Evolutionary conservation across 2,888 invertebrate genomes (phyloP).

Genomic region (Tetanocera ferruginea): DNA sequence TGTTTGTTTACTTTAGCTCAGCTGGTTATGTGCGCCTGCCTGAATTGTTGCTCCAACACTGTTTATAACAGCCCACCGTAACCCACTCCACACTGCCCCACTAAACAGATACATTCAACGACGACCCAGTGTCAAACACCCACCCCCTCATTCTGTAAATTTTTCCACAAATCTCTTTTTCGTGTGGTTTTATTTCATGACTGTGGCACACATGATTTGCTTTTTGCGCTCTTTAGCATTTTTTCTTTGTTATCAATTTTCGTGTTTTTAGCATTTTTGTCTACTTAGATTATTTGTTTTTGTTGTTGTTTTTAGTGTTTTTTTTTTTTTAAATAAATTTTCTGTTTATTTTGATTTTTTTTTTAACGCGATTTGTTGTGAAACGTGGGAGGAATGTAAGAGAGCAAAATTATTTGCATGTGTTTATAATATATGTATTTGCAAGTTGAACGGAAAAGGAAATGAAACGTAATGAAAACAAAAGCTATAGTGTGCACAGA

Average conservation of each 20-base stretch:
- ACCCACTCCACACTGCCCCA: neutral
- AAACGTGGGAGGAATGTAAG: neutral
- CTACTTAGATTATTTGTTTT: conserved; percentile 16
- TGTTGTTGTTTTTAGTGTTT: conserved; percentile 20
- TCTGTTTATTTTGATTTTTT: neutral
- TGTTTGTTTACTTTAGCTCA: conserved; percentile 45
- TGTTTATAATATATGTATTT: neutral
- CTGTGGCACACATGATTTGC: conserved; percentile 18
- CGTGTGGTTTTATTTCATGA: neutral
- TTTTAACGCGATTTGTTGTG: neutral
- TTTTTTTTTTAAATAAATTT: conserved; percentile 16
- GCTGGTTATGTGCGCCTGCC: conserved; percentile 40
- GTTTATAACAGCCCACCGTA: neutral
- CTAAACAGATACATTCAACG: neutral
- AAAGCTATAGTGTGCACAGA: neutral
- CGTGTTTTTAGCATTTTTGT: conserved; percentile 20
- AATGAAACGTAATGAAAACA: neutral
- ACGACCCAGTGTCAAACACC: neutral
- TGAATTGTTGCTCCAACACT: conserved; percentile 15
- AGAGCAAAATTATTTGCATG: neutral
- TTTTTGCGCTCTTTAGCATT: conserved; percentile 39
- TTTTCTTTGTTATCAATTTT: conserved; percentile 49
- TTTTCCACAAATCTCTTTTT: neutral
- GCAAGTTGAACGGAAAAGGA: conserved; percentile 18
- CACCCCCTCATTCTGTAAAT: conserved; percentile 5